Percentiles rank a stretch among this genome's conserved stretches.
These are phyloP conservation scores for Pteromalus puparum DNA, from an alignment of 1,140 invertebrate genomes.

Conservation along the genomic window DNA sequence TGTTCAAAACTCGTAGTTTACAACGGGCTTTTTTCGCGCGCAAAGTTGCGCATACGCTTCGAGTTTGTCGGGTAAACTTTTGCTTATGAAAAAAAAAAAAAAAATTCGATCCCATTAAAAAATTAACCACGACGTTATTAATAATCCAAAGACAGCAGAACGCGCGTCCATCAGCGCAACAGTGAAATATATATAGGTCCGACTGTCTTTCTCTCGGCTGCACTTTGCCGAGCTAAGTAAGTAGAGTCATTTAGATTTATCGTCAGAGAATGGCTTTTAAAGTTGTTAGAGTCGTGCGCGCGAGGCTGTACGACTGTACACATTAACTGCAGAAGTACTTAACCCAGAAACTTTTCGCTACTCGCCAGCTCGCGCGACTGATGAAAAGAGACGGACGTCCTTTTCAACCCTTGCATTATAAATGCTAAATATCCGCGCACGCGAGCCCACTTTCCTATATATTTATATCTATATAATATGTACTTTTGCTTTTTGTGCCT, in stretches of 20 bases:
- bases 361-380: not conserved
- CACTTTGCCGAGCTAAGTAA: slow-evolving; percentile 19
- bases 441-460: not conserved
- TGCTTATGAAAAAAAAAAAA: no score
- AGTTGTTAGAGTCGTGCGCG: slow-evolving; percentile 17
- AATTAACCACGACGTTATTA: not conserved
- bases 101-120: not conserved
- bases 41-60: no score
- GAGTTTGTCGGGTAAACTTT: no score
- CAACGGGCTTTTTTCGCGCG: no score
- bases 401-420: slow-evolving; percentile 18
- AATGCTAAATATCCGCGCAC: not conserved
- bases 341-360: slow-evolving; percentile 25
- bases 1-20: no score
- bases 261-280: slow-evolving; percentile 39
- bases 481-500: not conserved
- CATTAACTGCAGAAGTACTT: slow-evolving; percentile 38
- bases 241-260: slow-evolving; percentile 36
- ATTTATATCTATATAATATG: not conserved
- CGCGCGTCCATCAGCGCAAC: not conserved
- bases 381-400: slow-evolving; percentile 19
- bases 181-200: not conserved
- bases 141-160: not conserved
- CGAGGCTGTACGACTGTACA: slow-evolving; percentile 17
- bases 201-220: not conserved